Evolutionary conservation across 2,113 vertebrate genomes (phyloP).

Genomic region (Ameiurus melas): DNA sequence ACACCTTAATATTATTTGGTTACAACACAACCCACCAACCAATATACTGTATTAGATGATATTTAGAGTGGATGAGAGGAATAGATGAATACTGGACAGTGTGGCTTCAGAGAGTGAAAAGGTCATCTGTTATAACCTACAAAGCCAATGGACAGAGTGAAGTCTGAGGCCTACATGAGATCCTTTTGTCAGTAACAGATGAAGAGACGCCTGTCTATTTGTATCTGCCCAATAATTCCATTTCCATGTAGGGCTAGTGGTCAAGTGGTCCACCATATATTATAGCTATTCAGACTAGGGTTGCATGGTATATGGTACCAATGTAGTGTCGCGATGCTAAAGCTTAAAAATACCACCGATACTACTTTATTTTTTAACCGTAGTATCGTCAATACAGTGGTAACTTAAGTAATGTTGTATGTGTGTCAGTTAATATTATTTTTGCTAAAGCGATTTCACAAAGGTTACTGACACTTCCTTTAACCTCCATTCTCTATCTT

Average conservation of each 20-base stretch:
- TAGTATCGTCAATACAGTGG: no score
- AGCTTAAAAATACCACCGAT: no score
- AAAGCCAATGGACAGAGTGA: slow-evolving; percentile 1
- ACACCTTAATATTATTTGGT: background rate
- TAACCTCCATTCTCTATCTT: no score
- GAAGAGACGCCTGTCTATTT: background rate
- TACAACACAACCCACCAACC: background rate
- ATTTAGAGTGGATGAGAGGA: slow-evolving; percentile 5
- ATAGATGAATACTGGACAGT: slow-evolving; percentile 17
- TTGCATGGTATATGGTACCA: no score
- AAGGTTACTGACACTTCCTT: no score
- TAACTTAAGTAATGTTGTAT: no score
- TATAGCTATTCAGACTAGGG: background rate
- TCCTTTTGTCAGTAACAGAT: background rate
- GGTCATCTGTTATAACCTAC: slow-evolving; percentile 11
- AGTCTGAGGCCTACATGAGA: slow-evolving; percentile 5
- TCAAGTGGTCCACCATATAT: background rate
- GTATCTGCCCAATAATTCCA: background rate
- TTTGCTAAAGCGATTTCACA: no score
- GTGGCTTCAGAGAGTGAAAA: slow-evolving; percentile 22
- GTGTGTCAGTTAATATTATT: no score
- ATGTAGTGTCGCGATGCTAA: no score
- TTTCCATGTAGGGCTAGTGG: background rate
- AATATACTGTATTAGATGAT: background rate
- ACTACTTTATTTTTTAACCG: no score